Evolutionary conservation across 2,888 invertebrate genomes (phyloP), one percentile per base, ranked within the genome.

Genomic region (Linhomoeus sp.): DNA sequence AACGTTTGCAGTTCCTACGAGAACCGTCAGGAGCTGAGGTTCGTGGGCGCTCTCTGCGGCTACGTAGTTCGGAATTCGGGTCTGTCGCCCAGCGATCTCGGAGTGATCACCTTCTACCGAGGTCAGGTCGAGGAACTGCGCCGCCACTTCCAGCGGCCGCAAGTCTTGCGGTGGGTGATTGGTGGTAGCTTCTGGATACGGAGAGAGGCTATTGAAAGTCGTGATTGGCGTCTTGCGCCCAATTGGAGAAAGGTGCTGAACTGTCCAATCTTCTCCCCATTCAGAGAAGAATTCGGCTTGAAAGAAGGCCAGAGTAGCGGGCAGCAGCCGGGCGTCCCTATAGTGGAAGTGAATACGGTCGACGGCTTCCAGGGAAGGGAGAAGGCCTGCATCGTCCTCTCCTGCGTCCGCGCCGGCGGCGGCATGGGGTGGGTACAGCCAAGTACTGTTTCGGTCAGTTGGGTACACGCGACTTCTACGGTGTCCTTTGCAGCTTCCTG

Each of bases 41-140:
- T 42, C 7, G 26, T 42, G 26, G 14, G 26, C 17, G 29, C 3
- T 3, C 33, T 42, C 5, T 25, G 42, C 22, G 7, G 19, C 12
- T 7, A n/a, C 20, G 17, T 42, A 15, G 26, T 44, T 3, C 15
- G 9, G 15, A 20, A 3, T 3, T 2, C 22, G 3, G 7, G 24
- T 20, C 15, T 45, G 17, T 7, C 23, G 5, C 24, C 42, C 22
- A 24, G 5, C 19, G 42, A 44, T n/a, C 43, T 45, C 41, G 46
- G 46, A 12, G 46, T 45, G 15, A 45, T 45, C 22, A 40, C 46
- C 7, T 41, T 41, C 41, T 45, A 45, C 25, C 15, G 5, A 3
- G 46, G 36, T 7, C 46, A 45, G 43, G 39, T 33, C 23, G 23
- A n/a, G n/a, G n/a, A n/a, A n/a, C n/a, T n/a, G n/a, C n/a, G n/a